Evolutionary conservation across 2,888 invertebrate genomes (phyloP), one percentile per base, ranked within the genome.

Genomic region (Tortrix viridana): DNA sequence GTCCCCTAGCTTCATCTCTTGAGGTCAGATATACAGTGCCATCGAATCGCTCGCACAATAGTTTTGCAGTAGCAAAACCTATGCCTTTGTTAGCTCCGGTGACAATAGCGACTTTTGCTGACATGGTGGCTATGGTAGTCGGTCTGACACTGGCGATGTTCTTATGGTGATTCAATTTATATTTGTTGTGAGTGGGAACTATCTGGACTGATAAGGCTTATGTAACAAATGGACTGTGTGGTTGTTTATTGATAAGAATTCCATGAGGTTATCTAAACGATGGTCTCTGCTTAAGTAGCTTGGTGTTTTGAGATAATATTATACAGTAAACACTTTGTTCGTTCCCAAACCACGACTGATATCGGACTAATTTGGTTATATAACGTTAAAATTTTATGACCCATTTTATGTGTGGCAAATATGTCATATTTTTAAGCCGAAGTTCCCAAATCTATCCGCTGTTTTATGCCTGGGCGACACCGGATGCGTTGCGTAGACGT

Each of bases 21-120:
- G 95, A 92, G n/a, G 95, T 95, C 20, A 96, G 78, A 74, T 94
- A 95, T 2, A 96, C 95, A 47, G 86, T 82, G 1, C 95, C 95
- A 65, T 94, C 79, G 74, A 93, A 95, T 72, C 93, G 86, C 69
- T 92, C 76, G 74, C 94, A 94, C 3, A 95, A 80, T 0, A 88
- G 71, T 75, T 93, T 93, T 0, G 94, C 94, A 41, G 94, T 94
- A 0, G 89, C 93, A 70, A 89, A 93, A 3, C 95, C 95, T 66
- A 95, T 94, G 0, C 95, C 95, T 77, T 94, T 95, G 75, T 95
- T 95, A 19, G 91, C 83, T 12, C 95, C 95, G 18, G 95, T 95
- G 4, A 95, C 94, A 0, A 81, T 70, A 0, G 78, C 78, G 0
- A 80, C 75, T 54, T 67, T 70, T 20, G 38, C 50, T n/a, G 69